A percentile compares a stretch with the other conserved stretches of the same genome.
These are phyloP conservation scores for Trichechus manatus DNA, from an alignment of 2,113 vertebrate species.

Conservation along the genomic window DNA sequence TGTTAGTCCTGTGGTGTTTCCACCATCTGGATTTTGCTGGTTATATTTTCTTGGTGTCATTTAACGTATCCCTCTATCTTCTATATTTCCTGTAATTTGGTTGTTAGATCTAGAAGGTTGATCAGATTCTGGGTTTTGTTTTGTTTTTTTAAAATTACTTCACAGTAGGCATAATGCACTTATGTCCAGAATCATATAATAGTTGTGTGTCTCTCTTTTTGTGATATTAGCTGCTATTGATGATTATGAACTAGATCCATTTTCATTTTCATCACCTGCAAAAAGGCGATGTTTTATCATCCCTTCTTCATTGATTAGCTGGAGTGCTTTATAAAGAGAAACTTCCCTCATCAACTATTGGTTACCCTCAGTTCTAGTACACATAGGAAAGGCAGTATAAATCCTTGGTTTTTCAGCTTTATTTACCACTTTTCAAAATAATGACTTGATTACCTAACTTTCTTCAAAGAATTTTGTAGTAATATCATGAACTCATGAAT, in stretches of 20 bases:
- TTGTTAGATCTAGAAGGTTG: conserved; percentile 2
- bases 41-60: neutral
- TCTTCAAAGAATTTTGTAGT: neutral
- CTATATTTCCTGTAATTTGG: neutral
- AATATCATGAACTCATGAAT: neutral
- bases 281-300: neutral
- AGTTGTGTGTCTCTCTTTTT: neutral
- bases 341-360: neutral
- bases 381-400: neutral
- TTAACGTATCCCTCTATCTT: neutral
- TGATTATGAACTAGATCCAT: neutral
- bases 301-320: neutral
- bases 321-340: neutral
- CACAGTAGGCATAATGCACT: neutral
- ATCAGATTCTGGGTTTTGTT: conserved; percentile 3
- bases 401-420: neutral
- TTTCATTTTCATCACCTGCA: neutral
- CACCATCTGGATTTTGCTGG: neutral
- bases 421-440: neutral
- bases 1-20: rapidly evolving
- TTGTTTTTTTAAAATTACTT: neutral
- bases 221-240: neutral
- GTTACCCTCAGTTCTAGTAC: neutral
- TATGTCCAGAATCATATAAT: no score
- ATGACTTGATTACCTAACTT: neutral